Percentiles rank a stretch among this genome's conserved stretches.
Evolutionary conservation across 2,113 vertebrate genomes (phyloP).

Genomic region (Corythoichthys haematopterus): DNA sequence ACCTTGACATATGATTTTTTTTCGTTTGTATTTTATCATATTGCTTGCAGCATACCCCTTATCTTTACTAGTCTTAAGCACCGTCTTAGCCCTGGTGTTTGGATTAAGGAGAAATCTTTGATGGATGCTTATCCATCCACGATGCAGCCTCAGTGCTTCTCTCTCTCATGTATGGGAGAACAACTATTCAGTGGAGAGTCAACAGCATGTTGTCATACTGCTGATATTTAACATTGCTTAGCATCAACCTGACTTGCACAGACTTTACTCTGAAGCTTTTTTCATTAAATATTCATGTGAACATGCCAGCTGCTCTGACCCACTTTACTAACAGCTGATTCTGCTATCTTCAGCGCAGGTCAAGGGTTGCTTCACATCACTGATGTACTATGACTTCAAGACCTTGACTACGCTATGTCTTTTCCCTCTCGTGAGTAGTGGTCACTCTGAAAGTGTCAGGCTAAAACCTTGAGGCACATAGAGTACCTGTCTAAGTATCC

Average conservation of each 20-base stretch:
- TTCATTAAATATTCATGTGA: conserved; percentile 60
- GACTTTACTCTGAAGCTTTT: conserved; percentile 44
- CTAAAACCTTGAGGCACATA: background rate
- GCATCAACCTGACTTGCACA: conserved; percentile 36
- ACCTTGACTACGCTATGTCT: conserved; percentile 12
- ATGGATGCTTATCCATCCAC: background rate
- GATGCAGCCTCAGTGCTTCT: background rate
- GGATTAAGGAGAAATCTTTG: background rate
- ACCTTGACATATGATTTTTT: too few relatives aligned
- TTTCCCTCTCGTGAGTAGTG: background rate
- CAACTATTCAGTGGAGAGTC: conserved; percentile 28
- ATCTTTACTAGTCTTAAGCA: background rate
- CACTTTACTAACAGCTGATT: conserved; percentile 61
- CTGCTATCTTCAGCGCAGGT: conserved; percentile 32
- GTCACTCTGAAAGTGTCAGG: background rate
- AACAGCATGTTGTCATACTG: conserved; percentile 35
- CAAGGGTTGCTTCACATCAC: conserved; percentile 34
- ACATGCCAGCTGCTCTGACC: conserved; percentile 60
- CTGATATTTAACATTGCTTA: conserved; percentile 46
- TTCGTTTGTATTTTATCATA: too few relatives aligned
- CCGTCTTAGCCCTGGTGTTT: background rate
- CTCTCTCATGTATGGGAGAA: background rate
- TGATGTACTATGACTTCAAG: conserved; percentile 27
- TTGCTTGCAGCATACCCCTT: background rate
- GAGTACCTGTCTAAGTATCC: background rate